phyloP scores from a whole-genome alignment of 2,888 invertebrate genomes.

The Brachyopa scutellaris region DNA sequence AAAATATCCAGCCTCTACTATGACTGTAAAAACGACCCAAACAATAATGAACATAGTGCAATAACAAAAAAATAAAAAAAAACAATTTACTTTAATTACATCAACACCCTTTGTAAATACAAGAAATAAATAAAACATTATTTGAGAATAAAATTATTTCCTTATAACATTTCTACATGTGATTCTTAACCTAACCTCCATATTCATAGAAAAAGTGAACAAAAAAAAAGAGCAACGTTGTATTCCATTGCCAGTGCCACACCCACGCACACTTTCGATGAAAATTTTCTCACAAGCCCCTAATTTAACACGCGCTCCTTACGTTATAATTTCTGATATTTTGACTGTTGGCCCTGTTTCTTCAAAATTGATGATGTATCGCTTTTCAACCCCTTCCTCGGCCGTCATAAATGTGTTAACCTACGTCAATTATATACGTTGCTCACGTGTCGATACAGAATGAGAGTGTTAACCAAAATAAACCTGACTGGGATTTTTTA shows the following conservation, averaged over 20 bases:
- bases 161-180: slow-evolving; percentile 5
- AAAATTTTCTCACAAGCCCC: slow-evolving; percentile 49
- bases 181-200: neutral
- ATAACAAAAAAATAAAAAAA: too few relatives aligned
- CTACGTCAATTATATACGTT: slow-evolving; percentile 59
- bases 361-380: slow-evolving; percentile 67
- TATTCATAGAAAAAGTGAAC: neutral
- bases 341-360: slow-evolving; percentile 64
- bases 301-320: slow-evolving; percentile 63
- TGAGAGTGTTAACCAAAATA: slow-evolving; percentile 55
- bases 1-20: too few relatives aligned
- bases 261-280: slow-evolving; percentile 54
- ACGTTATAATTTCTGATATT: slow-evolving; percentile 61
- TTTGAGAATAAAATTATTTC: too few relatives aligned
- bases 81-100: slow-evolving; percentile 37
- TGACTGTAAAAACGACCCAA: too few relatives aligned
- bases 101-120: slow-evolving; percentile 4
- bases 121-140: slow-evolving; percentile 13
- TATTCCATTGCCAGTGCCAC: slow-evolving; percentile 36
- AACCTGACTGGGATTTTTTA: slow-evolving; percentile 66
- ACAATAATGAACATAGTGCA: too few relatives aligned
- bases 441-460: slow-evolving; percentile 63
- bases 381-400: slow-evolving; percentile 61
- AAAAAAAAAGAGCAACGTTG: slow-evolving; percentile 52
- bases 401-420: slow-evolving; percentile 16